Evolutionary conservation across 2,797 vertebrate genomes (phyloP), one percentile per base, ranked within the genome.

Genomic region (Enteromius unitaeniatus): DNA sequence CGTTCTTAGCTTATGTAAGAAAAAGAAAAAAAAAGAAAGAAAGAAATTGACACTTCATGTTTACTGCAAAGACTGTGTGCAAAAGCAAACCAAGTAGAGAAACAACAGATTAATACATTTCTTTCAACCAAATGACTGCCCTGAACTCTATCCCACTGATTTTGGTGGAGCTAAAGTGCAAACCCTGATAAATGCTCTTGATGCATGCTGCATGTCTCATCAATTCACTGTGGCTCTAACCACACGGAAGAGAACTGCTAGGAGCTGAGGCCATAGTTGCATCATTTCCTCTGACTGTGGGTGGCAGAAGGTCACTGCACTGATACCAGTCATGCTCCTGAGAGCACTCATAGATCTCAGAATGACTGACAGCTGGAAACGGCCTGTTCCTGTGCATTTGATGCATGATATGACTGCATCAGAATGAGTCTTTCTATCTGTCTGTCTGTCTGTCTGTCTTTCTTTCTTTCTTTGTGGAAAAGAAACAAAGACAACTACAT

Each of bases 101-200:
- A 58, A 3, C 21, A 58, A 7, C 14, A 8, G 51, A 76, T 45
- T 62, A 45, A 65, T 15, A 26, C 6, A 51, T 4, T 17, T 0
- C 40, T 62, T 64, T 47, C 15, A 53, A 40, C 26, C 42, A 37
- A n/a, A 45, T 11, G 8, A 31, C 3, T 15, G 67, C 45, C 75
- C 40, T 85, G 26, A 68, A 40, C 42, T 78, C 67, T 75, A 21
- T 62, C 62, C 53, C 64, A 31, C 73, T 86, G 79, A 73, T 82
- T 89, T 77, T 90, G 90, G 86, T 89, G 89, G 81, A 91, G 88
- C 87, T 91, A 86, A 84, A 86, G 81, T 88, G 53, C 83, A 85
- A 82, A 79, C 55, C 37, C 6, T 68, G 31, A 73, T 68, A 81
- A 86, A 80, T 5, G 81, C 28, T 47, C 62, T 21, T 3, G 23